A percentile compares a stretch with the other conserved stretches of the same genome.
These are phyloP conservation scores for Pseudomyrmex sp. DNA, from an alignment of 1,140 invertebrate genomes.

Conservation along the genomic window DNA sequence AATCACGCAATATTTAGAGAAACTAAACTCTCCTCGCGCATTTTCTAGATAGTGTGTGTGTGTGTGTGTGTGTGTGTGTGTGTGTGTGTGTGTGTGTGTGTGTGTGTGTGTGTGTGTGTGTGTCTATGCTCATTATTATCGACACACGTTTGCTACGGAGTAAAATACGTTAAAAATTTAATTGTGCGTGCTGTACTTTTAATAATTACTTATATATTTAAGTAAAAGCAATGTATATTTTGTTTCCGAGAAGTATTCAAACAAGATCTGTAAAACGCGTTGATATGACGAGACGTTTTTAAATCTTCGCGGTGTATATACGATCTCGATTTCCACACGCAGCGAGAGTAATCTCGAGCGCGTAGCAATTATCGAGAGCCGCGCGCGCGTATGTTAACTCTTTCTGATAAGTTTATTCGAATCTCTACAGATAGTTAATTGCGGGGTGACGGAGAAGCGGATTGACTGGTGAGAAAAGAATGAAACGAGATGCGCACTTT, in stretches of 20 bases:
- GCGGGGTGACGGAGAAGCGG: slow-evolving; percentile 23
- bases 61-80: background rate
- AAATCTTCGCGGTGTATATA: slow-evolving; percentile 14
- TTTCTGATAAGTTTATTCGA: slow-evolving; percentile 54
- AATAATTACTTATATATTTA: background rate
- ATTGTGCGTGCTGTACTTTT: background rate
- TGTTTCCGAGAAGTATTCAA: background rate
- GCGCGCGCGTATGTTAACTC: slow-evolving; percentile 23
- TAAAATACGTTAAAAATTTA: background rate
- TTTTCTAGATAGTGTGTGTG: background rate
- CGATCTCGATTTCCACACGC: too few relatives aligned
- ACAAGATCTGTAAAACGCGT: background rate
- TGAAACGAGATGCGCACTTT: slow-evolving; percentile 61
- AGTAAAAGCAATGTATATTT: too few relatives aligned
- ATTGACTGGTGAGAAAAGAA: slow-evolving; percentile 39
- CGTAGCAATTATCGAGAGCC: slow-evolving; percentile 44
- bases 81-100: background rate
- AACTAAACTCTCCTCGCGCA: slow-evolving; percentile 14
- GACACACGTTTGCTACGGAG: background rate
- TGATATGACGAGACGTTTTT: slow-evolving; percentile 32
- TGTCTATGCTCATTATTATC: background rate
- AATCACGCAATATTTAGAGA: slow-evolving; percentile 60
- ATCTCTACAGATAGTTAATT: slow-evolving; percentile 58
- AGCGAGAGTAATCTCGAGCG: slow-evolving; percentile 20
- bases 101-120: background rate